These are phyloP conservation scores for Hydrotaea cyrtoneurina DNA, from an alignment of 2,888 invertebrate genomes.

Conservation along the genomic window DNA sequence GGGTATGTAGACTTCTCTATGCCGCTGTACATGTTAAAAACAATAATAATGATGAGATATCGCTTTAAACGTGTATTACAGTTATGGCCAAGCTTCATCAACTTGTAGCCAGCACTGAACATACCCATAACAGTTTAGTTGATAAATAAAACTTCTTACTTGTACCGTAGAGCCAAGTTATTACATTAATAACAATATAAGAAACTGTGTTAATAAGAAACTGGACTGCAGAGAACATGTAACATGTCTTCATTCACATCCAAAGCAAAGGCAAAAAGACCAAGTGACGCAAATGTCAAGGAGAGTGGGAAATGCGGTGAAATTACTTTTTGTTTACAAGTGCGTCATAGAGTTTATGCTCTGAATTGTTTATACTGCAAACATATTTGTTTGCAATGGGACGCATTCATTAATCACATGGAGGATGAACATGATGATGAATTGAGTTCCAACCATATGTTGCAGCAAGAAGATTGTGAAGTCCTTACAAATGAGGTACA, in stretches of 20 bases:
- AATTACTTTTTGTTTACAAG: constrained; percentile 50
- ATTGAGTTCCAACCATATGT: background rate
- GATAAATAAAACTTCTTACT: no score
- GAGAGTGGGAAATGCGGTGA: constrained; percentile 60
- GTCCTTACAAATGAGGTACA: background rate
- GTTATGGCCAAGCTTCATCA: no score
- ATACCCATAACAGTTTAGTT: background rate
- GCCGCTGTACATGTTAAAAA: background rate
- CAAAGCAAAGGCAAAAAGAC: background rate
- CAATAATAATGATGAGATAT: background rate
- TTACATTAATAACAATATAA: no score
- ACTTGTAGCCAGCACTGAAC: background rate
- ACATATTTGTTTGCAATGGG: constrained; percentile 55
- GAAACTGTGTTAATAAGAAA: no score
- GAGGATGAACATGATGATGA: constrained; percentile 52
- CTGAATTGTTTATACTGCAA: constrained; percentile 60
- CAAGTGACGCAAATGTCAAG: background rate
- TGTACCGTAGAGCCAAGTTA: no score
- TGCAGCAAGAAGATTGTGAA: background rate
- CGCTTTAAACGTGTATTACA: no score
- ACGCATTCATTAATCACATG: constrained; percentile 59
- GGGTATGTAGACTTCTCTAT: no score
- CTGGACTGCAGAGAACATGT: no score
- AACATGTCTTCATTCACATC: background rate
- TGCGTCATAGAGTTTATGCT: constrained; percentile 55